These are phyloP conservation scores for Cheiracanthium punctorium DNA, from an alignment of 2,888 invertebrate species.

Conservation along the genomic window DNA sequence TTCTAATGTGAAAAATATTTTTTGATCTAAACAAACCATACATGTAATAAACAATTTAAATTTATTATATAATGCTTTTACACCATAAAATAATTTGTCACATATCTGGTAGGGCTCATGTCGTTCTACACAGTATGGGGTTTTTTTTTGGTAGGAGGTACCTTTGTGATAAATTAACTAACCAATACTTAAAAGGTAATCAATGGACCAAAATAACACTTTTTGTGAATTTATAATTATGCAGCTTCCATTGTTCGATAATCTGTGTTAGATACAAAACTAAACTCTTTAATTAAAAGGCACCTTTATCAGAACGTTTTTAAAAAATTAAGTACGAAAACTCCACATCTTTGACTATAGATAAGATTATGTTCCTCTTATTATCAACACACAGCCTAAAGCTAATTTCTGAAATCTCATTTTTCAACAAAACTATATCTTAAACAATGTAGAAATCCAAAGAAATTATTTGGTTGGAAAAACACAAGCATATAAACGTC, in stretches of 20 bases:
- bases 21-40: no score
- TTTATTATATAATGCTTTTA: no score
- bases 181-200: no score
- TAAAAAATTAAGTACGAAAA: neutral
- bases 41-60: no score
- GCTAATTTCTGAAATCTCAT: neutral
- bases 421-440: no score
- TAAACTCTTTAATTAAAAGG: conserved; percentile 59
- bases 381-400: neutral
- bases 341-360: neutral
- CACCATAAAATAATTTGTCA: no score
- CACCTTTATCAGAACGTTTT: conserved; percentile 23
- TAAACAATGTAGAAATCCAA: no score
- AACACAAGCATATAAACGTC: no score
- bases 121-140: neutral
- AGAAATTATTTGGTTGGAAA: no score
- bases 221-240: neutral
- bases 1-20: no score
- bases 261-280: conserved; percentile 30
- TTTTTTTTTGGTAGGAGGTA: neutral
- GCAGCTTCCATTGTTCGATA: neutral
- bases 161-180: neutral
- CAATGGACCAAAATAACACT: neutral
- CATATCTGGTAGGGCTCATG: no score
- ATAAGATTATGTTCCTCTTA: neutral